These are phyloP conservation scores for Tachina fera DNA, from an alignment of 2,888 invertebrate species.

Conservation along the genomic window DNA sequence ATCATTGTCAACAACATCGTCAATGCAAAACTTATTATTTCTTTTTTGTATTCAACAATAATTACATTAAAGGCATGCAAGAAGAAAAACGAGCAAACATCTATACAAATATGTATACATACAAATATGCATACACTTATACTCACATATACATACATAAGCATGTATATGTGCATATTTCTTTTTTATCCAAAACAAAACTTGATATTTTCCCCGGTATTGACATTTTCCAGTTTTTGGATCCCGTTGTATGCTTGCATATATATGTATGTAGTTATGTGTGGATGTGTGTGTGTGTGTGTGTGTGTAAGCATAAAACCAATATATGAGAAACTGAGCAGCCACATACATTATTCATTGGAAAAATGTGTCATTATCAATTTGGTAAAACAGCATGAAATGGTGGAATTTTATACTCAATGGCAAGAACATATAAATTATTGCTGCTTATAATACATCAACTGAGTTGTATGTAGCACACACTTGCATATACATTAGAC, in stretches of 20 bases:
- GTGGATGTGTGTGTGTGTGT: not conserved
- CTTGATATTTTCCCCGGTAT: not conserved
- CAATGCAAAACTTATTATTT: conserved; percentile 31
- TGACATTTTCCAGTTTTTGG: not conserved
- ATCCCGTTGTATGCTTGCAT: not conserved
- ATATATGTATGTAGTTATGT: not conserved
- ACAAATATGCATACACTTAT: not conserved
- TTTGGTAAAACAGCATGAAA: conserved; percentile 59
- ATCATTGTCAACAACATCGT: conserved; percentile 41
- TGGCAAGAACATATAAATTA: conserved; percentile 50
- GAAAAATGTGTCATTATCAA: conserved; percentile 67
- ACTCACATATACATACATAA: not conserved
- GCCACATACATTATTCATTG: conserved; percentile 47
- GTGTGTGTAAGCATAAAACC: not conserved
- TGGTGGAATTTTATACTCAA: conserved; percentile 53
- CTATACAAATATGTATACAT: not conserved
- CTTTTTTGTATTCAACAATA: conserved; percentile 27
- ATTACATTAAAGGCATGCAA: conserved; percentile 26
- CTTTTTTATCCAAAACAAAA: not conserved
- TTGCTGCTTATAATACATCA: conserved; percentile 48
- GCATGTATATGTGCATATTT: not conserved
- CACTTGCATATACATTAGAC: not conserved
- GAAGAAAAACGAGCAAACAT: not conserved
- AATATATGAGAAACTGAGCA: conserved; percentile 35
- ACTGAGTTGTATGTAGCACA: not conserved